Conservation (phyloP, 2,113 vertebrate genomes). For the Euleptes europaea region DNA sequence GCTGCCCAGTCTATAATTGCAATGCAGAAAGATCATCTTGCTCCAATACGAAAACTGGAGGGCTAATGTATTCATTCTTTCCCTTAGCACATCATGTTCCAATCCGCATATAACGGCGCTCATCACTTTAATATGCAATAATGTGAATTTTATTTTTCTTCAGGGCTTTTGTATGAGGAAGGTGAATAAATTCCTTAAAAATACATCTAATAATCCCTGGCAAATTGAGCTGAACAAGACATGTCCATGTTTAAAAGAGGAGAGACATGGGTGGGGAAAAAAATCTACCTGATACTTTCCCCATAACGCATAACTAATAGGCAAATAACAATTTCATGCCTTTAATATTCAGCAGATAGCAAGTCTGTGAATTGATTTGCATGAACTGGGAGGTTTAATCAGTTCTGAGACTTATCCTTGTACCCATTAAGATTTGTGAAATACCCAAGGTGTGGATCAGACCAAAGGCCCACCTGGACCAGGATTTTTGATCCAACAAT, state of each 20-base stretch:
- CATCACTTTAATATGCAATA: conserved; percentile 17
- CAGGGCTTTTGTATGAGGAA: neutral
- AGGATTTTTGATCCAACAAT: too few relatives aligned
- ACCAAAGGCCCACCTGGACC: too few relatives aligned
- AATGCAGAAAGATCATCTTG: neutral
- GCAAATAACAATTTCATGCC: neutral
- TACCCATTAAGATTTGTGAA: too few relatives aligned
- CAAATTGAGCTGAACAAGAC: conserved; percentile 8
- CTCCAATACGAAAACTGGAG: neutral
- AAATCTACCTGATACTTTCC: neutral
- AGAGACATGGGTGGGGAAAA: neutral
- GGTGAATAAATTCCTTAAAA: conserved; percentile 1
- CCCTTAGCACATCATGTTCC: neutral
- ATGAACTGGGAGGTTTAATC: too few relatives aligned
- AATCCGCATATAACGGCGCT: neutral
- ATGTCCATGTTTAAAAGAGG: neutral
- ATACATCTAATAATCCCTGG: conserved; percentile 1
- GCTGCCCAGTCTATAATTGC: neutral
- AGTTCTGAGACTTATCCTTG: too few relatives aligned
- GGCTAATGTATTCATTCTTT: neutral
- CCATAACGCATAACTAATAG: neutral
- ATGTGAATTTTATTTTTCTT: conserved; percentile 10
- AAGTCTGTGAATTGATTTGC: neutral
- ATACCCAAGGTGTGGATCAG: too few relatives aligned
- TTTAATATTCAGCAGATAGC: neutral